Base-by-base conservation (phyloP, 2,797 vertebrate genomes). In the Bradypodion pumilum region DNA sequence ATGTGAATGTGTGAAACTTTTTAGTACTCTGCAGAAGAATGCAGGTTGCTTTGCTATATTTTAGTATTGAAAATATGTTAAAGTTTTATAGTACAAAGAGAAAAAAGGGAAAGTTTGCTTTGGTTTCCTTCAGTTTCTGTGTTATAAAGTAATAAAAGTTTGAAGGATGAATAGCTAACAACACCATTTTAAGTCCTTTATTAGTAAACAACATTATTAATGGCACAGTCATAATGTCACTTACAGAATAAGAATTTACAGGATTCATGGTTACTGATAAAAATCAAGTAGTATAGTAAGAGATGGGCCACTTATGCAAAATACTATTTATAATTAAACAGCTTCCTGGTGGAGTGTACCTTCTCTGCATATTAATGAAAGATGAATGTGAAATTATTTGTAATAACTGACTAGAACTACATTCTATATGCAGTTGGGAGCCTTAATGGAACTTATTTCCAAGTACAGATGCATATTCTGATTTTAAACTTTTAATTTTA, bases 401-500 rank as follows among this genome's bases (percentile, higher is more conserved):
- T 62, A 37, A 27, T 49, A 63, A 85, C 25, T 85, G 91, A 94
- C 59, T 82, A 66, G 63, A 81, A 3, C 16, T 40, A 16, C 1
- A 80, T 80, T 16, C 25, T 7, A 7, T 69, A 9, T 19, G 40
- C 44, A 69, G 6, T 68, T 40, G 52, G 49, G 7, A 56, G 56
- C 40, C 4, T 80, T 15, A 52, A 2, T 56, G 46, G 44, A 27
- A 27, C 32, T 37, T 1, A 21, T 23, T 56, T 52, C 23, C 37
- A 25, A 56, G 21, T 68, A 69, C 8, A 69, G 21, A 40, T 9
- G 3, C 25, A 29, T 46, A 32, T 60, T 72, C 16, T 80, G 35
- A 8, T 80, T 9, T 32, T 84, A 90, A 89, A 1, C 40, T 87
- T 83, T 87, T 81, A 65, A 82, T 88, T 83, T 56, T 72, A 32